Base-by-base conservation (phyloP, 1,140 invertebrate genomes). In the Caenorhabditis tropicalis region DNA sequence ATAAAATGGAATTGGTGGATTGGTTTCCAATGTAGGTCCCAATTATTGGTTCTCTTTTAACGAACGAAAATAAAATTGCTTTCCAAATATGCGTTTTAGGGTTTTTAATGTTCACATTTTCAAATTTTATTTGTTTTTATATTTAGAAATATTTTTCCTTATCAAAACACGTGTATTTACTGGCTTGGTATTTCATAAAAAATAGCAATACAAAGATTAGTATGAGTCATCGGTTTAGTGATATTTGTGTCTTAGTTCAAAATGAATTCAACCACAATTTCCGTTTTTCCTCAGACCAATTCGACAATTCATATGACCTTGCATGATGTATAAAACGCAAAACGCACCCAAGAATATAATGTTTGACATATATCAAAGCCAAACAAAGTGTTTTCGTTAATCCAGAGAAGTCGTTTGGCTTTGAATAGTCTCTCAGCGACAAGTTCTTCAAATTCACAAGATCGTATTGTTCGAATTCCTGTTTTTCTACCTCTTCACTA, bases 401-500 rank as follows among this genome's bases (percentile, higher is more conserved):
- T 53, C 51, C 51, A 7, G 3, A 15, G 15, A 31, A 53, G 48
- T 81, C 79, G 4, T 29, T 51, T 80, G 29, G 21, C 29, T 81
- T 80, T 53, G 43, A 48, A 80, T 46, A 80, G 43, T 27, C 36
- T 80, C 21, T 27, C 10, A 48, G 19, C 33, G n/a, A 5, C 19
- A 46, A 80, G 43, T 81, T 56, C 15, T 53, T 15, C 27, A 53
- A 58, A 53, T 31, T 39, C 51, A 36, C 79, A 31, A 51, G 79
- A 49, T 3, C 27, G 6, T 81, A 74, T 39, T 74, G 65, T 43
- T 10, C 29, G n/a, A 24, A 74, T 74, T 74, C 65, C 65, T 74
- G 65, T 74, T 74, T 74, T 74, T 43, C 36, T 24, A 74, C 65
- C 65, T 74, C 65, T 21, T n/a, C 65, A 24, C 65, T 7, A 29